phyloP scores from a whole-genome alignment of 1,140 invertebrate genomes.

The Plutomurus gul region DNA sequence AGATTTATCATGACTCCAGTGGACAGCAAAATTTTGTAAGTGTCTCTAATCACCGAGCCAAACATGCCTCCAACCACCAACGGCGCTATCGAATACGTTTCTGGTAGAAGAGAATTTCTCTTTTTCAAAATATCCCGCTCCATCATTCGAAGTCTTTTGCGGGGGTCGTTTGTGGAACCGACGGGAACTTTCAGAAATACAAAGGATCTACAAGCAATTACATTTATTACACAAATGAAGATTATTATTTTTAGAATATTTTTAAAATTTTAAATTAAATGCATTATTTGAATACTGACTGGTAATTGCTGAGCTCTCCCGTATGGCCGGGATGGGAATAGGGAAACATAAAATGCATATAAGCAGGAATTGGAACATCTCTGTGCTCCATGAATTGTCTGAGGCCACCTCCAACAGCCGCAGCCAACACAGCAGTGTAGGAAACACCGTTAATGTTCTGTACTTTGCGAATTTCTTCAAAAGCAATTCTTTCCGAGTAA shows the following conservation, averaged over 20 bases:
- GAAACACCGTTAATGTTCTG: background rate
- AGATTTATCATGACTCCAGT: slow-evolving; percentile 7
- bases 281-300: too few relatives aligned
- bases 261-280: slow-evolving; percentile 6
- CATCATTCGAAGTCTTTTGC: background rate
- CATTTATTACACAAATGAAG: background rate
- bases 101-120: background rate
- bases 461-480: background rate
- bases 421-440: background rate
- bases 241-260: background rate
- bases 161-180: background rate
- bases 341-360: background rate
- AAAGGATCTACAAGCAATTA: background rate
- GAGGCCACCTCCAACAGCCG: background rate
- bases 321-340: background rate
- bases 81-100: background rate
- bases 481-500: background rate
- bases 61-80: background rate
- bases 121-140: background rate
- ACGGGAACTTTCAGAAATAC: background rate
- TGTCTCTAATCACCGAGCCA: background rate
- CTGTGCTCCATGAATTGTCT: background rate
- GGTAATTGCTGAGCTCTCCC: background rate
- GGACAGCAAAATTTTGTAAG: background rate
- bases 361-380: background rate